These are phyloP conservation scores for Drosophila meridionalis DNA, from an alignment of 2,888 invertebrate genomes.

Conservation along the genomic window DNA sequence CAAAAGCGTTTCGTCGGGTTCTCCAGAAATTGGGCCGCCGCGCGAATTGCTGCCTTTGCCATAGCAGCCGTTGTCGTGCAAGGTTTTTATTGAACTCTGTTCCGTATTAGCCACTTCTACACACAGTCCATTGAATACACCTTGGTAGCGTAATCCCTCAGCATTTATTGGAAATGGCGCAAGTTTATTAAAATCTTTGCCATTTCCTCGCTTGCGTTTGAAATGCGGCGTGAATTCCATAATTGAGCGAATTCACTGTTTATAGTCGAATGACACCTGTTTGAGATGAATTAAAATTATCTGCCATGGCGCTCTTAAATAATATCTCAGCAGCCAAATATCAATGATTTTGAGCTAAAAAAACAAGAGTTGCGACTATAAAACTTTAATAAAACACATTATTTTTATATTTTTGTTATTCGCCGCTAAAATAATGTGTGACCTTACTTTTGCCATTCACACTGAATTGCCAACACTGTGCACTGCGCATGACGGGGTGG, in stretches of 20 bases:
- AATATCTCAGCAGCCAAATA: neutral
- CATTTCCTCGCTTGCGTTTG: conserved; percentile 52
- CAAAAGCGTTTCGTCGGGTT: conserved; percentile 87
- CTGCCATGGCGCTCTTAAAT: too few species aligned
- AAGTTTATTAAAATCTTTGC: conserved; percentile 2
- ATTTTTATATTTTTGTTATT: conserved; percentile 8
- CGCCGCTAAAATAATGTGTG: conserved; percentile 29
- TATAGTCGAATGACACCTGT: conserved; percentile 25
- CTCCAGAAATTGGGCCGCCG: conserved; percentile 63
- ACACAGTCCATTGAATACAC: conserved; percentile 89
- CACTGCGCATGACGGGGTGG: conserved; percentile 17
- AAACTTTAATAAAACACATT: neutral
- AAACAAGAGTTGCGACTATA: neutral
- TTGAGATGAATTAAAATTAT: neutral
- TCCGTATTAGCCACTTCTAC: conserved; percentile 88
- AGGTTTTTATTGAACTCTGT: conserved; percentile 86
- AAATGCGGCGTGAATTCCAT: conserved; percentile 67
- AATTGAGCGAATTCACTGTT: neutral
- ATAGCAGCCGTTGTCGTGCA: conserved; percentile 91
- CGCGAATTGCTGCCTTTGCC: conserved; percentile 90
- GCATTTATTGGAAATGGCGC: conserved; percentile 48
- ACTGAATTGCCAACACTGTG: conserved; percentile 3
- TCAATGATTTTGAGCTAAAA: too few species aligned
- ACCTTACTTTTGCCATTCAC: conserved; percentile 37
- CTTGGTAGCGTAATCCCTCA: conserved; percentile 70